These are phyloP conservation scores for Mohoua ochrocephala DNA, from an alignment of 2,113 vertebrate genomes.

Conservation along the genomic window DNA sequence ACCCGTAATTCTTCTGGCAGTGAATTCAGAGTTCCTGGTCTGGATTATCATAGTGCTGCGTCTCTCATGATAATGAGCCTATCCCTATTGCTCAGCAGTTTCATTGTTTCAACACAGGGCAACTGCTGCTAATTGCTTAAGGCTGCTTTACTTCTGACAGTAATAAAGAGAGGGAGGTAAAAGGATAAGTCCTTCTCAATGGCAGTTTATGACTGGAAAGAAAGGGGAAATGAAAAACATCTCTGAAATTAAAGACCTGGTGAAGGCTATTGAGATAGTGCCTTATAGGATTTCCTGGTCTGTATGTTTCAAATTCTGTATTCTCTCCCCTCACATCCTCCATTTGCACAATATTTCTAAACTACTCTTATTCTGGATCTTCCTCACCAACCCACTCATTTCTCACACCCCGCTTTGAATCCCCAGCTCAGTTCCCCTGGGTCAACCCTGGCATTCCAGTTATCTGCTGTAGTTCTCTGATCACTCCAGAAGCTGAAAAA, in stretches of 20 bases:
- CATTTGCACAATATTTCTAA: not conserved
- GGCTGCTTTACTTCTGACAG: not conserved
- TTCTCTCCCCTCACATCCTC: not conserved
- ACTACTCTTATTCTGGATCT: not conserved
- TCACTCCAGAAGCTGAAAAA: not conserved
- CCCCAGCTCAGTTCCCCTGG: not conserved
- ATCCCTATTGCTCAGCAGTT: not conserved
- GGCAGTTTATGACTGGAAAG: not conserved
- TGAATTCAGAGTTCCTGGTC: not conserved
- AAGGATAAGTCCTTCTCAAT: not conserved
- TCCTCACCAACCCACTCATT: not conserved
- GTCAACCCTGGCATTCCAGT: not conserved
- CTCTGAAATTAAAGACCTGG: not conserved
- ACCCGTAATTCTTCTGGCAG: not conserved
- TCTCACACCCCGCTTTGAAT: not conserved
- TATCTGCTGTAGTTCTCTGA: not conserved
- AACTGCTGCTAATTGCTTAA: not conserved
- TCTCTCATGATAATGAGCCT: not conserved
- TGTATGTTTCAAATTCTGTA: not conserved
- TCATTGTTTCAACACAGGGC: not conserved
- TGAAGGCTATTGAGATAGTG: not conserved
- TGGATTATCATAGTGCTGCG: not conserved
- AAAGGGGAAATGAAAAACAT: not conserved
- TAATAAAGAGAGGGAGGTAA: not conserved
- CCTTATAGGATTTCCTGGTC: not conserved